phyloP scores from a whole-genome alignment of 2,888 invertebrate genomes.

The Pycnomerus fuliginosus region DNA sequence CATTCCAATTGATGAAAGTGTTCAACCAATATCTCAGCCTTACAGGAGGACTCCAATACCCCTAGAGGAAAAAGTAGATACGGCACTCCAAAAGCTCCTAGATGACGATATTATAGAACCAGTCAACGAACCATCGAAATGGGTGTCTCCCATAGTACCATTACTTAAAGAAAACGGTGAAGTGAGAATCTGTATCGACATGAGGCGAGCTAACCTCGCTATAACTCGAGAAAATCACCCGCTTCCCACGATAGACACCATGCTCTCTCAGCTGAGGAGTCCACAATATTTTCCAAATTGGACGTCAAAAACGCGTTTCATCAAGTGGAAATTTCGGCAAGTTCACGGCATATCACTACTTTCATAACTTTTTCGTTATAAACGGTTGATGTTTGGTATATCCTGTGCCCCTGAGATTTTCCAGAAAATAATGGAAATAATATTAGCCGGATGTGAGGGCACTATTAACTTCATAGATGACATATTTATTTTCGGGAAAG shows the following conservation, averaged over 20 bases:
- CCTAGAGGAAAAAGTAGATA: conserved; percentile 31
- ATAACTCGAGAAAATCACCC: conserved; percentile 32
- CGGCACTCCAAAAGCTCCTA: conserved; percentile 27
- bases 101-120: conserved; percentile 32
- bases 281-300: conserved; percentile 35
- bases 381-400: conserved; percentile 39
- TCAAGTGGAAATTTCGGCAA: conserved; percentile 41
- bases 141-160: conserved; percentile 37
- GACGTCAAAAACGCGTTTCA: conserved; percentile 44
- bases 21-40: conserved; percentile 36
- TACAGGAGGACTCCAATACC: conserved; percentile 33
- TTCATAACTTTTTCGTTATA: conserved; percentile 41
- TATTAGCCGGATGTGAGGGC: conserved; percentile 42
- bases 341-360: conserved; percentile 42
- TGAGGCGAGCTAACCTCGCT: conserved; percentile 29
- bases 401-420: conserved; percentile 43
- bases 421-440: conserved; percentile 44
- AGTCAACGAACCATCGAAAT: conserved; percentile 32
- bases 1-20: conserved; percentile 32
- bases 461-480: too few species aligned
- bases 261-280: conserved; percentile 33
- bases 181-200: conserved; percentile 36
- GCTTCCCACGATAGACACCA: conserved; percentile 28
- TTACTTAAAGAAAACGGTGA: conserved; percentile 31
- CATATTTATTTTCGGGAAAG: conserved; percentile 11